These are phyloP conservation scores for Dinocampus coccinellae DNA, from an alignment of 2,888 invertebrate genomes.

Conservation along the genomic window DNA sequence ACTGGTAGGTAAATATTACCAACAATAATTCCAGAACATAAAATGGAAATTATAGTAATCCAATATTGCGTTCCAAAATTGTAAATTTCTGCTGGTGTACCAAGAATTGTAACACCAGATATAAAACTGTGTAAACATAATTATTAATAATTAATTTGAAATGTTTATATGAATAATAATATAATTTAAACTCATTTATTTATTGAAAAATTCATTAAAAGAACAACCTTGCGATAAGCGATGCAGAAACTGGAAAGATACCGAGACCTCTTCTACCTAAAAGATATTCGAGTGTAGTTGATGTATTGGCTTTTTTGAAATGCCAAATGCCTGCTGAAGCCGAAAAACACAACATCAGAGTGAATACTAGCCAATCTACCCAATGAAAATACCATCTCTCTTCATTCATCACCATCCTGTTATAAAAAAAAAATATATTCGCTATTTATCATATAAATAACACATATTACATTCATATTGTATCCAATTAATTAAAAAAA, in stretches of 20 bases:
- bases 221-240: constrained; percentile 83
- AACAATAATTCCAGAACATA: constrained; percentile 77
- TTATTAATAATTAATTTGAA: constrained; percentile 8
- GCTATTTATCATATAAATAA: too few relatives aligned
- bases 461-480: too few relatives aligned
- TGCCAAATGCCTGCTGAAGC: constrained; percentile 83
- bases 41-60: constrained; percentile 80
- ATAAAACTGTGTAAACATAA: constrained; percentile 76
- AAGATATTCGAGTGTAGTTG: constrained; percentile 79
- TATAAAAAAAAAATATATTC: background rate
- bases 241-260: constrained; percentile 88
- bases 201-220: constrained; percentile 1
- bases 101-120: constrained; percentile 89
- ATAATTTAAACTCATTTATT: too few relatives aligned
- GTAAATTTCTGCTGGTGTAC: constrained; percentile 89
- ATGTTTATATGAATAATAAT: background rate
- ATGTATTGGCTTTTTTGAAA: constrained; percentile 72
- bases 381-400: constrained; percentile 65
- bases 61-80: constrained; percentile 88
- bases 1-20: constrained; percentile 83
- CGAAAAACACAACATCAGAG: constrained; percentile 78
- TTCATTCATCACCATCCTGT: constrained; percentile 33
- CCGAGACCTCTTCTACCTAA: constrained; percentile 82
- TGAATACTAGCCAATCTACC: constrained; percentile 80
- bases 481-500: too few relatives aligned